Conservation (phyloP, 2,113 vertebrate genomes). For the Turnix velox region DNA sequence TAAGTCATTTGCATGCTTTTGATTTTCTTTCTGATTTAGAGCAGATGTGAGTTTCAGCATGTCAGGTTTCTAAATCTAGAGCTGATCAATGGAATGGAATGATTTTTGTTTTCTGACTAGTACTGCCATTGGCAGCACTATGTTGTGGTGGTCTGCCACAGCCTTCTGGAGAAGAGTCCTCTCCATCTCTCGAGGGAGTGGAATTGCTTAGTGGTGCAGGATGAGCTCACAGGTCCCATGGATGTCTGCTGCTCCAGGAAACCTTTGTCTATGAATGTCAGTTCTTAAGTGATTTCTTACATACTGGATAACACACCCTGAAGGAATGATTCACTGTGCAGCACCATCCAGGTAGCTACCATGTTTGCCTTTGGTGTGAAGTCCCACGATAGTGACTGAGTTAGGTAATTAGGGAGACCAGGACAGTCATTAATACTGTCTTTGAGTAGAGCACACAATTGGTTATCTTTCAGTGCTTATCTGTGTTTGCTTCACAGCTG, state of each 20-base stretch:
- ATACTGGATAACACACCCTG: background rate
- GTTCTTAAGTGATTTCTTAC: background rate
- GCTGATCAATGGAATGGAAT: background rate
- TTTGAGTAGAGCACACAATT: background rate
- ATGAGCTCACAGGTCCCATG: background rate
- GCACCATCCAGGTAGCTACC: background rate
- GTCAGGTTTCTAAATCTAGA: background rate
- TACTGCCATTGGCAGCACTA: background rate
- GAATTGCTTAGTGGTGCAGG: background rate
- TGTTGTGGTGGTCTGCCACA: background rate
- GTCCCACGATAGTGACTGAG: background rate
- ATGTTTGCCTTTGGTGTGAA: background rate
- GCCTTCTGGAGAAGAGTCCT: background rate
- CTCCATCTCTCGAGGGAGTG: background rate
- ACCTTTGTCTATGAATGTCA: background rate
- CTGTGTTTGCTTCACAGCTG: background rate
- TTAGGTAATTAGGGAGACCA: background rate
- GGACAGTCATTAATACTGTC: background rate
- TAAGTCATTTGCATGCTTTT: background rate
- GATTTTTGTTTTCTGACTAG: background rate
- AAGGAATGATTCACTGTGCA: background rate
- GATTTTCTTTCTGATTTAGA: background rate
- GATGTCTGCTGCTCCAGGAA: background rate
- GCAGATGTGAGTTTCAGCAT: background rate
- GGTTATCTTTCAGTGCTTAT: background rate